Base-by-base conservation (phyloP, 1,140 invertebrate species). In the Drosophila kikkawai region DNA sequence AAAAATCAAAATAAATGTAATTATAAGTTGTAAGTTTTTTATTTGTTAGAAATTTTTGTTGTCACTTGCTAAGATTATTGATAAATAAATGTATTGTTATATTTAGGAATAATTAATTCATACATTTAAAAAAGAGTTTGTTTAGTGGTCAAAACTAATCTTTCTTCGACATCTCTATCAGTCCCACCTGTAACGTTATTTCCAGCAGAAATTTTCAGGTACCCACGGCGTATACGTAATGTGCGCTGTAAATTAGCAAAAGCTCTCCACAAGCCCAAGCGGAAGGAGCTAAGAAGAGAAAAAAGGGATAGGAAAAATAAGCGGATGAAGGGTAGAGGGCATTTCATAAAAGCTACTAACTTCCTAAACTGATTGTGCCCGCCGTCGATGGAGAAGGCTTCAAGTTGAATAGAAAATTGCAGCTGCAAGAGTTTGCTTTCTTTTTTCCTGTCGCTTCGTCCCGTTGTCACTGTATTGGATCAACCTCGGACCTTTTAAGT, bases 321-420 rank as follows among this genome's bases (percentile, higher is more conserved):
- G n/a, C 17, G 19, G 22, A 22, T 12, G 11, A 37, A n/a, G 48
- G 32, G 36, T 36, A 41, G 34, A 75, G 44, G 22, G 51, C 39
- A 67, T 53, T 63, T 66, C 67, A 70, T 57, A 71, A 68, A 60
- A 57, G 56, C 42, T 64, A 58, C 39, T 26, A 73, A 78, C 63
- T 79, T 79, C 15, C 56, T 66, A 57, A 68, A 71, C 73, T 61
- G 68, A 50, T 60, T 66, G 42, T 44, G 42, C 47, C 22, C 45
- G 34, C 9, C 29, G 39, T n/a, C 42, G 56, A 77, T 69, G 36
- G 51, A 36, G 39, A 73, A 57, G 64, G 51, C 58, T 77, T 53
- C 65, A 76, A 66, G 53, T 73, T 79, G 80, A 75, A 86, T 76
- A 55, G 83, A 87, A 79, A 85, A 87, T 73, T 79, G 79, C 69